Percentiles rank a stretch among this genome's conserved stretches.
Conservation (phyloP, 2,113 vertebrate genomes). For the Passer montanus region DNA sequence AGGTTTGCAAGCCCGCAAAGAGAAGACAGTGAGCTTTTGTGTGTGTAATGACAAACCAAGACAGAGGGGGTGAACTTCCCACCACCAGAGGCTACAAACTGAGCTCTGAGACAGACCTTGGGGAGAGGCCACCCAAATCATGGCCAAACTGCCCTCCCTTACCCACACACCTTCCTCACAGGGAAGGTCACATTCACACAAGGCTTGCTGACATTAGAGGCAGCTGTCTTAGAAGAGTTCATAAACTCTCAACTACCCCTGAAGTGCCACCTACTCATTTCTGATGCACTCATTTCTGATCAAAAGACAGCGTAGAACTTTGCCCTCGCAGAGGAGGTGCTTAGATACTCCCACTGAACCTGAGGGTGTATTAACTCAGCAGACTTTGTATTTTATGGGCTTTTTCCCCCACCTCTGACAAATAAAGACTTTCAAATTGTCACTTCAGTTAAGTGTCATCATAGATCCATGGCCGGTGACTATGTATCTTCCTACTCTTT, state of each 20-base stretch:
- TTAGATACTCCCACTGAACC: not conserved
- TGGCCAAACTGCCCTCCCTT: not conserved
- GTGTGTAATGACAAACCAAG: not conserved
- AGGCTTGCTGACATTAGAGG: not conserved
- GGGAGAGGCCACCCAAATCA: not conserved
- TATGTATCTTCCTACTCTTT: not conserved
- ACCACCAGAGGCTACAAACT: not conserved
- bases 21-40: not conserved
- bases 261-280: not conserved
- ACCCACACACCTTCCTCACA: accelerated
- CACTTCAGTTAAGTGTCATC: not conserved
- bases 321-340: accelerated
- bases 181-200: not conserved
- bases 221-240: not conserved
- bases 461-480: not conserved
- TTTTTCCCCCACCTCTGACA: not conserved
- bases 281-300: not conserved
- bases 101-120: not conserved
- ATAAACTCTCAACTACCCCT: not conserved
- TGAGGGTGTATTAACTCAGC: not conserved
- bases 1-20: not conserved
- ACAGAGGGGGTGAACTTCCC: not conserved
- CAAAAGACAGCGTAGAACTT: not conserved
- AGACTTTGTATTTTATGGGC: not conserved
- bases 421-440: not conserved